Evolutionary conservation across 2,888 invertebrate genomes (phyloP).

Genomic region (Ischnura elegans): DNA sequence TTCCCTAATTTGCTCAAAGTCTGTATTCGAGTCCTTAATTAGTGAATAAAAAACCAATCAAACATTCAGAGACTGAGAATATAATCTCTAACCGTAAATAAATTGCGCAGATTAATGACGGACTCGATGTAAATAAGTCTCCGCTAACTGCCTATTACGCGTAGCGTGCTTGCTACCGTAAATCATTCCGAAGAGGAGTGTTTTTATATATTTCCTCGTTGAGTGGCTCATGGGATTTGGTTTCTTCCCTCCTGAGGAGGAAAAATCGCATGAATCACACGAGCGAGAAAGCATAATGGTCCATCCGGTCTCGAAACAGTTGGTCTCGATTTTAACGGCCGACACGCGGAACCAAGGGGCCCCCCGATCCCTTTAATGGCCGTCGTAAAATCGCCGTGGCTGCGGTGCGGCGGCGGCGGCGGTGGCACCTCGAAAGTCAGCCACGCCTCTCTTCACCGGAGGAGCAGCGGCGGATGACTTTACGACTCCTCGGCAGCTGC

Average conservation of each 20-base stretch:
- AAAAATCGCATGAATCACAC: conserved; percentile 43
- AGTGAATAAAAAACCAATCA: neutral
- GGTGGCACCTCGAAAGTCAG: conserved; percentile 49
- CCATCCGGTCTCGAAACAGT: conserved; percentile 34
- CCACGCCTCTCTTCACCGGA: conserved; percentile 25
- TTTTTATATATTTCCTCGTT: conserved; percentile 17
- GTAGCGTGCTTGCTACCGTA: neutral
- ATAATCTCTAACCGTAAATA: neutral
- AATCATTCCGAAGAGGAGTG: neutral
- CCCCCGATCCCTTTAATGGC: conserved; percentile 14
- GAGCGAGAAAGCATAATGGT: conserved; percentile 13
- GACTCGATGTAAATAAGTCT: neutral
- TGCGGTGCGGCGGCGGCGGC: conserved; percentile 9
- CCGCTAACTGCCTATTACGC: neutral
- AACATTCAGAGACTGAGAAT: neutral
- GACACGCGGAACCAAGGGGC: conserved; percentile 49
- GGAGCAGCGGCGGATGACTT: conserved; percentile 21
- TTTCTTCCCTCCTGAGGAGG: conserved; percentile 7
- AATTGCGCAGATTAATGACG: neutral
- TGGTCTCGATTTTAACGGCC: conserved; percentile 52
- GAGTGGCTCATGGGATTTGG: neutral
- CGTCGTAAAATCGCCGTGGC: conserved; percentile 54
- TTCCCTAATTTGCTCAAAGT: neutral
- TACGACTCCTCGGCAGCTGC: conserved; percentile 3
- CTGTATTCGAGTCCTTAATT: neutral